Base-by-base conservation (phyloP, 2,797 vertebrate species). In the Sebastes matsubarae region DNA sequence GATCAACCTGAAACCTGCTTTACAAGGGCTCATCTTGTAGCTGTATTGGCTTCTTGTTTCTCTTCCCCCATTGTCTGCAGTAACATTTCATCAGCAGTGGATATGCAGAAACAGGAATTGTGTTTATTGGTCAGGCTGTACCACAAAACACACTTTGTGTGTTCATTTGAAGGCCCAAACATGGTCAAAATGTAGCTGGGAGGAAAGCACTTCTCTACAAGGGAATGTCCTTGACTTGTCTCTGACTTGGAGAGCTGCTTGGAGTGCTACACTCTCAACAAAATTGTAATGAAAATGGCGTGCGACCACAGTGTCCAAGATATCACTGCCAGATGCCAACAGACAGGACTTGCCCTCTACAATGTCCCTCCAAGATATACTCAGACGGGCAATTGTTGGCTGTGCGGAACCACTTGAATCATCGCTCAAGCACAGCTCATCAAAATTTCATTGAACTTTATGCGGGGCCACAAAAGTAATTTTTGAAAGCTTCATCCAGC, bases 1-100 rank as follows among this genome's bases (percentile, higher is more conserved):
- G 68, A 77, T 86, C 55, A 81, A 61, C 82, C 55, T 77, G 42
- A 58, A 60, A 73, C 72, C 75, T 75, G 64, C 36, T 75, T 66
- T 79, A 68, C 63, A 81, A 59, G 80, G 25, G 25, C 52, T 79
- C 60, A 29, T 66, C 60, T 61, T 14, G 8, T 55, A 64, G 30
- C 29, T 58, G 61, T 57, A 25, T 52, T 25, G 24, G 2, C 14
- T 68, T 61, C 10, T 38, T 8, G 2, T 72, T 50, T 61, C 25
- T 76, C 8, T 20, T 24, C 14, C 20, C 6, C 6, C 4, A 11
- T 32, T 20, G 30, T 58, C 38, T 65, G 42, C 50, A n/a, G 27
- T 58, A 4, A 59, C 25, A 18, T 78, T 69, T 69, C 1, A 25
- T 83, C 79, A 72, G 25, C 1, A 50, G 67, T 52, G 10, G 13